Evolutionary conservation across 2,888 invertebrate species (phyloP).

Genomic region (Yponomeuta evonymella): DNA sequence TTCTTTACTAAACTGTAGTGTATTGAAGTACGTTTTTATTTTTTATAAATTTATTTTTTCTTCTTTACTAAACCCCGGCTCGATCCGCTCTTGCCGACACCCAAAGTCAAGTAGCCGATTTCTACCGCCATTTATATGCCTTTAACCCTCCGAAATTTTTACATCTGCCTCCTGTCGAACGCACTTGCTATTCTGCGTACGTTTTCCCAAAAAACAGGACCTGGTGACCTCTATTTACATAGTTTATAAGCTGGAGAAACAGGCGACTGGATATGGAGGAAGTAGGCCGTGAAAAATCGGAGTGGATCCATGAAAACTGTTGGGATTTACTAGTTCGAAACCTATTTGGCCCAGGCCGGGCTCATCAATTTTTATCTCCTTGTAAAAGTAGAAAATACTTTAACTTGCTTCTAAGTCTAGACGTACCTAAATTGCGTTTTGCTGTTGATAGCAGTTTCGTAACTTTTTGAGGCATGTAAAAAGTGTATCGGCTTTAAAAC

Average conservation of each 20-base stretch:
- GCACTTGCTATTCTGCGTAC: neutral
- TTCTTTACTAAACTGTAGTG: too few relatives aligned
- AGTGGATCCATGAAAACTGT: constrained; percentile 1
- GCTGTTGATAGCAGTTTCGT: neutral
- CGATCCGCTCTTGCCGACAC: too few relatives aligned
- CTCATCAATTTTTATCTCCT: neutral
- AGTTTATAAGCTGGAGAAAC: neutral
- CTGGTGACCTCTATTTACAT: neutral
- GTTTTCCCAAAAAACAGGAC: neutral
- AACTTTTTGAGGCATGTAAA: neutral
- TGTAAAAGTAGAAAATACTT: neutral
- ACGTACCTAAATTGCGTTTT: neutral
- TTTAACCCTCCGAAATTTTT: neutral
- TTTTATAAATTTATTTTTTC: too few relatives aligned
- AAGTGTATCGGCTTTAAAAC: too few relatives aligned
- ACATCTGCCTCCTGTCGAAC: neutral
- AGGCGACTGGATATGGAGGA: neutral
- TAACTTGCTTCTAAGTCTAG: neutral
- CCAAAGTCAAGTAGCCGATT: neutral
- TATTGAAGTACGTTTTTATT: too few relatives aligned
- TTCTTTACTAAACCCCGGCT: too few relatives aligned
- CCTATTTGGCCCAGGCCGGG: neutral
- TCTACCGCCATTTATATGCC: neutral
- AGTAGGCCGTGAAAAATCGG: neutral
- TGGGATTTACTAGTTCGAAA: neutral